Percentiles rank a stretch among this genome's conserved stretches.
Conservation (phyloP, 2,113 vertebrate species). For the Lichenostomus cassidix region DNA sequence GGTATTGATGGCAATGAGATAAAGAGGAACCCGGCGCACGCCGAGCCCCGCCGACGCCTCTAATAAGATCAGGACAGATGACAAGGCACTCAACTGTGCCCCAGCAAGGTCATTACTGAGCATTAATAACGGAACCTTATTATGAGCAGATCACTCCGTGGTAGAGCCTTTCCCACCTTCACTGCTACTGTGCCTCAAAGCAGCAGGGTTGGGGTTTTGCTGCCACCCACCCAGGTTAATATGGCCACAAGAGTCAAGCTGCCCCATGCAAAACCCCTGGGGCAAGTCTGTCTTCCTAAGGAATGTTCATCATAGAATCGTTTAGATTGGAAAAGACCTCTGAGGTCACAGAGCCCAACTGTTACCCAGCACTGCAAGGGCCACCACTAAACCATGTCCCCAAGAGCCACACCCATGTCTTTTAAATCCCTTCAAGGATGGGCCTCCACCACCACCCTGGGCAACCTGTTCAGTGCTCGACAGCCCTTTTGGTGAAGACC, state of each 20-base stretch:
- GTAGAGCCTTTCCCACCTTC: neutral
- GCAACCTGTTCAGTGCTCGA: neutral
- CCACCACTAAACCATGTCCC: neutral
- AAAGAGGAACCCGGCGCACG: neutral
- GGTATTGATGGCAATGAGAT: neutral
- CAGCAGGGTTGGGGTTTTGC: neutral
- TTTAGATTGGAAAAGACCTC: neutral
- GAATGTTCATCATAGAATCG: neutral
- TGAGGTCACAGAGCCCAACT: neutral
- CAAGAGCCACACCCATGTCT: accelerated
- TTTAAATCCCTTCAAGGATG: neutral
- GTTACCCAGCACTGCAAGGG: neutral
- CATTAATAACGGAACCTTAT: constrained; percentile 40
- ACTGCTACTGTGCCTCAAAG: neutral
- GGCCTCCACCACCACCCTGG: neutral
- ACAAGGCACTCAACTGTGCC: constrained; percentile 53
- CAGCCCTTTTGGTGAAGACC: neutral
- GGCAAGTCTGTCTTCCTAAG: neutral
- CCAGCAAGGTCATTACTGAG: constrained; percentile 34
- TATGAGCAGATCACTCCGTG: neutral
- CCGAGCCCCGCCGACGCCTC: neutral
- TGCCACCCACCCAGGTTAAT: neutral
- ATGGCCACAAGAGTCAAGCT: accelerated
- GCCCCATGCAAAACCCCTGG: neutral
- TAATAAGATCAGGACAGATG: constrained; percentile 52